Conservation (phyloP, 2,888 invertebrate genomes). For the Acanthosoma haemorrhoidale region DNA sequence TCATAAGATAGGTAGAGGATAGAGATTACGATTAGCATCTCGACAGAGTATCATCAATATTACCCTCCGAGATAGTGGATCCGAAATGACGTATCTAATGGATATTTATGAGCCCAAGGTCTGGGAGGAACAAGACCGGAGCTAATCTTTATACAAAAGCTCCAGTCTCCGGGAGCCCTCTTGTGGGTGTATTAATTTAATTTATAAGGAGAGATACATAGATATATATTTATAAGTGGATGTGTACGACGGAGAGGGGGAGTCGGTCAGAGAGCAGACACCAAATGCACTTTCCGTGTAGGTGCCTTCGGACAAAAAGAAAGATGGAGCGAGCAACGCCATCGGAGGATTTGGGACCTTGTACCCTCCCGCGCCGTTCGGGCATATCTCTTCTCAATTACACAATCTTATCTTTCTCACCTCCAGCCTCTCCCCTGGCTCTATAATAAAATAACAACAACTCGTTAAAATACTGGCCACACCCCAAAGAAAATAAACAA, state of each 20-base stretch:
- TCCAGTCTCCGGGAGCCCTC: not conserved
- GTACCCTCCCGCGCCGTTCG: not conserved
- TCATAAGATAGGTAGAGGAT: not conserved
- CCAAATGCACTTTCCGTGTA: constrained; percentile 25
- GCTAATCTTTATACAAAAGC: not conserved
- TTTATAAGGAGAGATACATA: constrained; percentile 25
- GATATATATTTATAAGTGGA: constrained; percentile 1
- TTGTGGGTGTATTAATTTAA: constrained; percentile 36
- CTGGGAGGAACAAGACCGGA: not conserved
- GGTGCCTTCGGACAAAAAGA: constrained; percentile 11
- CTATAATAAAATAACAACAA: constrained; percentile 20
- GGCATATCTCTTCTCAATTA: constrained; percentile 22
- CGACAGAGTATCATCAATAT: not conserved
- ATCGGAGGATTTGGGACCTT: constrained; percentile 1
- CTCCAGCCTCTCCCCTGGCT: not conserved
- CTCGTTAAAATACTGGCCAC: constrained; percentile 21
- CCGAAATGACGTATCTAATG: constrained; percentile 7
- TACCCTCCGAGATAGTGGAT: not conserved
- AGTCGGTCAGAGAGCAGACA: too few relatives aligned
- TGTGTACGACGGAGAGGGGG: not conserved
- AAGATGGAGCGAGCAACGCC: not conserved
- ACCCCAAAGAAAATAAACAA: not conserved
- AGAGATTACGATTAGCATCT: not conserved
- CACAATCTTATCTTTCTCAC: constrained; percentile 24
- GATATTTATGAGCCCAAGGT: not conserved